phyloP scores from a whole-genome alignment of 2,888 invertebrate genomes.

The Macaria notata region DNA sequence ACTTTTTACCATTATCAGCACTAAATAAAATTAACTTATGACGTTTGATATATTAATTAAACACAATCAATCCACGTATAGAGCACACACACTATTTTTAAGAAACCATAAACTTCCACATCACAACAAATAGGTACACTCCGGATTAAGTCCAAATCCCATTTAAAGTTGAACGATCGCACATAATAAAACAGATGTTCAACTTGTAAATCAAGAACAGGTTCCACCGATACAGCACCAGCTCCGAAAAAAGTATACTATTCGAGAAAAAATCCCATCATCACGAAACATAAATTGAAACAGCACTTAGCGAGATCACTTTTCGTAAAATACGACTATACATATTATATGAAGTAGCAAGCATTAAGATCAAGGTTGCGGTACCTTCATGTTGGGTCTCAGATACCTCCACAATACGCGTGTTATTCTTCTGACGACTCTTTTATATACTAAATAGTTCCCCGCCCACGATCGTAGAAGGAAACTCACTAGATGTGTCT shows the following conservation, averaged over 20 bases:
- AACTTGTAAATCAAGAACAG: constrained; percentile 21
- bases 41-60: too few species aligned
- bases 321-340: constrained; percentile 16
- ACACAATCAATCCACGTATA: too few species aligned
- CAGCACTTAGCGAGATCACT: constrained; percentile 21
- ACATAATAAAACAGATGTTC: constrained; percentile 6
- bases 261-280: constrained; percentile 20
- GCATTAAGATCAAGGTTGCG: constrained; percentile 30
- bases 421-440: constrained; percentile 52
- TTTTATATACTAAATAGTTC: constrained; percentile 65
- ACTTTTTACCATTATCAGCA: too few species aligned
- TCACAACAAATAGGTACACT: not conserved
- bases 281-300: constrained; percentile 12
- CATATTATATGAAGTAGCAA: constrained; percentile 1
- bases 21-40: too few species aligned
- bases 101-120: not conserved
- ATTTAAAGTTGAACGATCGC: constrained; percentile 10
- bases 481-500: constrained; percentile 63
- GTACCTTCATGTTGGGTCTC: constrained; percentile 71
- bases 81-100: not conserved
- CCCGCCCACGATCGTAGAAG: constrained; percentile 63
- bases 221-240: constrained; percentile 24
- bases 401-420: constrained; percentile 58
- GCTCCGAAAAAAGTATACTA: constrained; percentile 14
- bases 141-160: constrained; percentile 1